Base-by-base conservation (phyloP, 2,797 vertebrate species). In the Xyrichtys novacula region DNA sequence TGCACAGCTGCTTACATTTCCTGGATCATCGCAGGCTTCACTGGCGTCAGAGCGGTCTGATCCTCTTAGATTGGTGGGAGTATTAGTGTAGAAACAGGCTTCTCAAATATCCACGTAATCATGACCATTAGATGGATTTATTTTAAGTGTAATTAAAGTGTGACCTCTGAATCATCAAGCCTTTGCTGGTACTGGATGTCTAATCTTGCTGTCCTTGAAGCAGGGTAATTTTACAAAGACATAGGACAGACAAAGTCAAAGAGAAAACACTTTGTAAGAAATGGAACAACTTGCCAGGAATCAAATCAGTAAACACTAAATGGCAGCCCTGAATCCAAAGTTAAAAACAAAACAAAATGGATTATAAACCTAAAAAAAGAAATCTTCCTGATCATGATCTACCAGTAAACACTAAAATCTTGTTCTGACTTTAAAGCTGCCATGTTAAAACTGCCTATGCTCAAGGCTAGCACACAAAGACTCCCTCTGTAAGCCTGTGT, bases 401-500 rank as follows among this genome's bases (percentile, higher is more conserved):
- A 44, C 56, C 73, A 50, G 52, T 75, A 39, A 78, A 39, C 61
- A 66, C 62, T 39, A 23, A 40, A 25, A 61, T 52, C 23, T 65
- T 46, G 68, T 78, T 62, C 85, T 85, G 47, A 72, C 65, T 75
- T 43, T 39, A 7, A 42, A 43, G 71, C 75, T 65, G 74, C 61
- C 70, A 28, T 78, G 69, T 38, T 79, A 67, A 73, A 76, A 72
- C 53, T 0, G 16, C 59, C 54, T 32, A 65, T 20, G 9, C 56
- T 74, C 71, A 69, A 81, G 82, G 85, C 61, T 78, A 48, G 31
- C 16, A 1, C 62, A 76, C 80, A 89, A 83, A 86, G 69, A 64
- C 76, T 76, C 68, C 39, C 85, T 80, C 67, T 71, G 87, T 82
- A 88, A 87, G 65, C 70, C 60, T 48, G 61, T 84, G 74, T 85